These are phyloP conservation scores for Melanogrammus aeglefinus DNA, from an alignment of 2,797 vertebrate species.

Conservation along the genomic window DNA sequence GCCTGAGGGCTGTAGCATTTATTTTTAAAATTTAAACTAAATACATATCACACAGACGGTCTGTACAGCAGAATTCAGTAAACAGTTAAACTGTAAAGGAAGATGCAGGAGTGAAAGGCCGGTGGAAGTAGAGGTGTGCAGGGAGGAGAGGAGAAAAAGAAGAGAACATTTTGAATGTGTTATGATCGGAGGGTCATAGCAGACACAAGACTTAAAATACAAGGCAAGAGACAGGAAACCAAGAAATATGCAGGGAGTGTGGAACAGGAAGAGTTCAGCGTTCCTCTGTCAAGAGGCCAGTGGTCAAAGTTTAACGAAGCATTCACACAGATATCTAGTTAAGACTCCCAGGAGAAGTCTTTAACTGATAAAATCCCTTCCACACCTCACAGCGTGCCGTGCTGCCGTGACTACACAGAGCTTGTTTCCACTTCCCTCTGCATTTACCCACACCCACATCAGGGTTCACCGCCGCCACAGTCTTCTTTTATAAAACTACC, in stretches of 20 bases:
- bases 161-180: not conserved
- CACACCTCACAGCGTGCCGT: not conserved
- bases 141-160: not conserved
- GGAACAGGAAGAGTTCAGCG: not conserved
- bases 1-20: not conserved
- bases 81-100: not conserved
- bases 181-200: too few species aligned
- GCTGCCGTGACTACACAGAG: not conserved
- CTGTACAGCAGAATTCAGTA: not conserved
- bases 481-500: conserved; percentile 1
- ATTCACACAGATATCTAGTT: not conserved
- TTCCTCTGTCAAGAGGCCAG: not conserved
- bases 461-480: not conserved
- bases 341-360: not conserved
- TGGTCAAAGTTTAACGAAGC: not conserved
- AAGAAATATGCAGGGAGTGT: not conserved
- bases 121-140: not conserved
- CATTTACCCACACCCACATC: not conserved
- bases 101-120: not conserved
- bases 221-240: not conserved
- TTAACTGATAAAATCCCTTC: conserved; percentile 28
- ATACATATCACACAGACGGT: not conserved
- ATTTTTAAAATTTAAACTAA: too few species aligned
- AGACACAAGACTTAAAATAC: not conserved
- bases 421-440: not conserved